Conservation (phyloP, 2,797 vertebrate genomes). For the Oreochromis mossambicus region DNA sequence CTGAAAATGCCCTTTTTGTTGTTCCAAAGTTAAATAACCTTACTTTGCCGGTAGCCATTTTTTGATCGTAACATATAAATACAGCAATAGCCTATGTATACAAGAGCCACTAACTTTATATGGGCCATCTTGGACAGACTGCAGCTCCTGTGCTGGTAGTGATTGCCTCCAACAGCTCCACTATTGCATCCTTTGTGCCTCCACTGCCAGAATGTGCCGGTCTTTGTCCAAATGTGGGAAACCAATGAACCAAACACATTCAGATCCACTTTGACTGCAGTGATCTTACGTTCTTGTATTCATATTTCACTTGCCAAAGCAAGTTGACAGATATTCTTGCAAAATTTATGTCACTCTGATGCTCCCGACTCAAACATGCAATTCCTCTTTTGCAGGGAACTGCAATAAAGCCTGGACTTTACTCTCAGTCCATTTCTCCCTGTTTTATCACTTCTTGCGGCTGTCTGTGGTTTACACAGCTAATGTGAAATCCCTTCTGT, state of each 20-base stretch:
- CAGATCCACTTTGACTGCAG: background rate
- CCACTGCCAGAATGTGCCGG: fast-evolving
- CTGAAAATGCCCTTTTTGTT: background rate
- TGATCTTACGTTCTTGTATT: background rate
- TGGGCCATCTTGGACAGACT: background rate
- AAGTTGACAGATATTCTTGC: background rate
- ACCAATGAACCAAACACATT: background rate
- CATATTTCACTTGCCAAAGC: background rate
- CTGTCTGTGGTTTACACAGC: background rate
- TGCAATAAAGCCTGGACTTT: background rate
- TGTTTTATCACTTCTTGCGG: background rate
- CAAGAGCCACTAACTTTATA: background rate
- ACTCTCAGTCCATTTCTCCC: background rate
- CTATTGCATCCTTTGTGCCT: background rate
- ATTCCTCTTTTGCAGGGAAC: background rate
- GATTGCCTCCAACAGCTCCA: background rate
- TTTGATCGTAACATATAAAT: background rate
- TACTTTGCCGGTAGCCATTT: background rate
- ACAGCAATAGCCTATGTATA: background rate
- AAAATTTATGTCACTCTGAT: background rate
- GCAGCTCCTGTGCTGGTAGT: background rate
- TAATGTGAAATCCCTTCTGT: background rate
- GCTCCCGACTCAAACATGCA: background rate
- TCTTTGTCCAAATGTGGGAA: background rate
- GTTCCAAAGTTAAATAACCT: background rate